These are phyloP conservation scores for Loris lydekkerianus DNA, from an alignment of 2,797 vertebrate species.

Conservation along the genomic window DNA sequence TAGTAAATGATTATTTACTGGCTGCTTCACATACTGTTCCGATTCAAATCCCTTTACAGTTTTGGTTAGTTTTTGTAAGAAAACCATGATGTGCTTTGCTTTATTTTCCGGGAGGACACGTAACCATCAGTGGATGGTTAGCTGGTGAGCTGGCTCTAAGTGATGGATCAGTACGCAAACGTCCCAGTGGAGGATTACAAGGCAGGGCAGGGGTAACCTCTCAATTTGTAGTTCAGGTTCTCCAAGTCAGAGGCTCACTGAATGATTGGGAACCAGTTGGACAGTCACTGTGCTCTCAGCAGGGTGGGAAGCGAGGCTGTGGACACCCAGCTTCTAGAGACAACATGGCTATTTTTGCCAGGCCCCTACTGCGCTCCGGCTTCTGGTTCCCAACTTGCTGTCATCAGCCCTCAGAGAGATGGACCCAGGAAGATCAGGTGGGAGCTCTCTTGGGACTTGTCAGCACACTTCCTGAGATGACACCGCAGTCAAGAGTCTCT, in stretches of 20 bases:
- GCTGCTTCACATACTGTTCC: not conserved
- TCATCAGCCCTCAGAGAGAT: not conserved
- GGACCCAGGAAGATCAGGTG: not conserved
- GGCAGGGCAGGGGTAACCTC: not conserved
- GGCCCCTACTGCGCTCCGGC: rapidly evolving
- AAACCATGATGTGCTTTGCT: not conserved
- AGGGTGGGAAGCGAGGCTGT: not conserved
- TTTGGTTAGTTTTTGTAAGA: conserved; percentile 62
- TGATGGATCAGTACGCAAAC: not conserved
- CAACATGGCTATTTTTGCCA: rapidly evolving
- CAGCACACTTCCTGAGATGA: not conserved
- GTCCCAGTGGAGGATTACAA: not conserved
- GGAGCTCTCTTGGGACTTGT: not conserved
- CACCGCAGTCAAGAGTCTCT: not conserved
- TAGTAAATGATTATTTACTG: conserved; percentile 65
- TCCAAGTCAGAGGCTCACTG: not conserved
- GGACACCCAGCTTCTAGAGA: not conserved
- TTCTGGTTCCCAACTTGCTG: not conserved
- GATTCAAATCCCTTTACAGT: conserved; percentile 43
- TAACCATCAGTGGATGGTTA: rapidly evolving
- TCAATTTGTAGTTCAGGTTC: not conserved
- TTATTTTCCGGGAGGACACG: not conserved
- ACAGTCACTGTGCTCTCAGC: not conserved
- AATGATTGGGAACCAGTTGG: not conserved
- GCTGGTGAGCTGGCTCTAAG: not conserved